Conservation (phyloP, 2,888 invertebrate genomes). For the Patella caerulea region DNA sequence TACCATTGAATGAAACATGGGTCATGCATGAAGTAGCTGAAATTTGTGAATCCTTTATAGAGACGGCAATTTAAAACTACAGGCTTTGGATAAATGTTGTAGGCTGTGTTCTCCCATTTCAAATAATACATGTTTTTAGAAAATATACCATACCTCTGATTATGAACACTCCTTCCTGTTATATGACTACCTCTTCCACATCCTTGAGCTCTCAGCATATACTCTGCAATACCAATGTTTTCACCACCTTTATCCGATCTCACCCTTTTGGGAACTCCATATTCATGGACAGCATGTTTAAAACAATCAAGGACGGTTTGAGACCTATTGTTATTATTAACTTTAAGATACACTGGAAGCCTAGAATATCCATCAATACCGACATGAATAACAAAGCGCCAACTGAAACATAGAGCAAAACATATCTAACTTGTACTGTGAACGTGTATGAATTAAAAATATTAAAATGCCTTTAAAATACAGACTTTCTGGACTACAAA, state of each 20-base stretch:
- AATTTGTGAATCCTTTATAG: too few relatives aligned
- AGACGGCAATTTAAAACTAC: too few relatives aligned
- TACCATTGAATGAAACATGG: too few relatives aligned
- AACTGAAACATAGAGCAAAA: background rate
- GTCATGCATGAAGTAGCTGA: too few relatives aligned
- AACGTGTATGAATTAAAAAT: too few relatives aligned
- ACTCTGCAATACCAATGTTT: background rate
- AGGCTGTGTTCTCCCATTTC: too few relatives aligned
- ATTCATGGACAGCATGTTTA: background rate
- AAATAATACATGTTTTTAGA: too few relatives aligned
- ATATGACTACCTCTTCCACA: background rate
- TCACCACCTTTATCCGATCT: background rate
- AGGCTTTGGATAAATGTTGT: too few relatives aligned
- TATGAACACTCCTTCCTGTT: background rate
- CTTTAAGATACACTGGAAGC: background rate
- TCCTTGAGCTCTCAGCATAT: background rate
- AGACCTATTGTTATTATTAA: background rate
- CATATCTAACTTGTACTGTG: background rate
- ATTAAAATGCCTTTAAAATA: too few relatives aligned
- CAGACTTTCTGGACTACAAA: too few relatives aligned
- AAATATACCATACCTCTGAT: background rate
- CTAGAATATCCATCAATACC: background rate
- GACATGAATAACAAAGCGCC: background rate
- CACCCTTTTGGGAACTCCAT: background rate
- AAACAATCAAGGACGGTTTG: background rate